Conservation (phyloP, 2,888 invertebrate genomes). For the Nemurella pictetii region DNA sequence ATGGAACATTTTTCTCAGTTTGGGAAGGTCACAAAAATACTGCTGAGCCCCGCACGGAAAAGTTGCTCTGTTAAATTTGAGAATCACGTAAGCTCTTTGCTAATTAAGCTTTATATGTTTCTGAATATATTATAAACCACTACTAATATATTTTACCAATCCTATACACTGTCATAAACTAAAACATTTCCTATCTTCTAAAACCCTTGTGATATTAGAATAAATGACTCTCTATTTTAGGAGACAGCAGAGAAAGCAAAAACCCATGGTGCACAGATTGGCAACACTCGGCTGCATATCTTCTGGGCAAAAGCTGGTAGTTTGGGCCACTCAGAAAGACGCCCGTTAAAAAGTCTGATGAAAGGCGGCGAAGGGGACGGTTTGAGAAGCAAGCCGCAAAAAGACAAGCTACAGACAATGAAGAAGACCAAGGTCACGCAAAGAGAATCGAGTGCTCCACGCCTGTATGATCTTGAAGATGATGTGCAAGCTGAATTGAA, state of each 20-base stretch:
- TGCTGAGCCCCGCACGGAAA: conserved; percentile 64
- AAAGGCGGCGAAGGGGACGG: neutral
- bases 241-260: conserved; percentile 50
- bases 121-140: too few species aligned
- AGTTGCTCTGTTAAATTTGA: conserved; percentile 72
- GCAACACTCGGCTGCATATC: conserved; percentile 42
- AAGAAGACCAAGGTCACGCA: neutral
- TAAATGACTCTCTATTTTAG: conserved; percentile 44
- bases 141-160: too few species aligned
- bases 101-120: too few species aligned
- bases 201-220: too few species aligned
- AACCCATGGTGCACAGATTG: conserved; percentile 47
- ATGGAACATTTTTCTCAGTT: conserved; percentile 71
- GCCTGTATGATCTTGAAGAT: conserved; percentile 32
- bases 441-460: neutral
- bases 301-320: conserved; percentile 40
- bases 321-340: conserved; percentile 4
- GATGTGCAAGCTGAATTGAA: conserved; percentile 37
- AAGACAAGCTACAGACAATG: neutral
- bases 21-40: conserved; percentile 69
- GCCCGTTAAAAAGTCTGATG: neutral
- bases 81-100: conserved; percentile 56
- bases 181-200: too few species aligned
- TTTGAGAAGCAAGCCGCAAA: neutral
- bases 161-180: too few species aligned